These are phyloP conservation scores for Leucophenga maculata DNA, from an alignment of 2,888 invertebrate genomes.

Conservation along the genomic window DNA sequence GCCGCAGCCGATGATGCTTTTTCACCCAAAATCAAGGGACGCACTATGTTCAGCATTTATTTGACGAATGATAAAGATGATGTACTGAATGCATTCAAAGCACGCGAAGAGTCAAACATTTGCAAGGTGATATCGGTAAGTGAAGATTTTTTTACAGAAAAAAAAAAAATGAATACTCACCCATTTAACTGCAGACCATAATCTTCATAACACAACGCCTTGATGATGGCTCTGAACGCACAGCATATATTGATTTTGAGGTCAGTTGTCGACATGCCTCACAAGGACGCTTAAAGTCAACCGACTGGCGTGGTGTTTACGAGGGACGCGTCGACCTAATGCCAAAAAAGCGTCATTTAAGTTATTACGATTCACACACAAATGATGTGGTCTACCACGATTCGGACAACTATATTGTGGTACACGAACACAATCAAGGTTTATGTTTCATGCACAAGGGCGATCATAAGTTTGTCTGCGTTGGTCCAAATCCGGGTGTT, in stretches of 20 bases:
- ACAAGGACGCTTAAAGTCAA: slow-evolving; percentile 41
- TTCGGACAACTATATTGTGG: slow-evolving; percentile 83
- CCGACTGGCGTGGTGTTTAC: slow-evolving; percentile 86
- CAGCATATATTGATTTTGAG: slow-evolving; percentile 87
- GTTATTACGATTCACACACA: slow-evolving; percentile 82
- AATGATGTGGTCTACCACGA: slow-evolving; percentile 81
- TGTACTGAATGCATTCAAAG: slow-evolving; percentile 80
- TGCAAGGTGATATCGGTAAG: slow-evolving; percentile 80
- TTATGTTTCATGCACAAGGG: slow-evolving; percentile 85
- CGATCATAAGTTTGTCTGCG: slow-evolving; percentile 83
- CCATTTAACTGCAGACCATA: slow-evolving; percentile 76
- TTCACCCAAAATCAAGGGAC: slow-evolving; percentile 71
- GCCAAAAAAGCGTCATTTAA: slow-evolving; percentile 80
- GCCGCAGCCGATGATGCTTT: slow-evolving; percentile 76
- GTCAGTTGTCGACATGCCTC: slow-evolving; percentile 59
- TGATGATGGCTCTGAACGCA: slow-evolving; percentile 83
- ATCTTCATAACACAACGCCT: slow-evolving; percentile 83
- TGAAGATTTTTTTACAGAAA: background rate
- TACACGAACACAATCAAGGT: slow-evolving; percentile 82
- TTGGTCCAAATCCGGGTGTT: slow-evolving; percentile 76
- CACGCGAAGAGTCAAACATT: slow-evolving; percentile 82
- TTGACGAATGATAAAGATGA: slow-evolving; percentile 74
- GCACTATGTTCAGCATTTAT: slow-evolving; percentile 76
- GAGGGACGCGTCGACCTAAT: slow-evolving; percentile 77
- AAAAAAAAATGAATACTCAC: background rate